Percentiles rank a stretch among this genome's conserved stretches.
Conservation (phyloP, 1,140 invertebrate genomes). For the Ceratosolen solmsi region DNA sequence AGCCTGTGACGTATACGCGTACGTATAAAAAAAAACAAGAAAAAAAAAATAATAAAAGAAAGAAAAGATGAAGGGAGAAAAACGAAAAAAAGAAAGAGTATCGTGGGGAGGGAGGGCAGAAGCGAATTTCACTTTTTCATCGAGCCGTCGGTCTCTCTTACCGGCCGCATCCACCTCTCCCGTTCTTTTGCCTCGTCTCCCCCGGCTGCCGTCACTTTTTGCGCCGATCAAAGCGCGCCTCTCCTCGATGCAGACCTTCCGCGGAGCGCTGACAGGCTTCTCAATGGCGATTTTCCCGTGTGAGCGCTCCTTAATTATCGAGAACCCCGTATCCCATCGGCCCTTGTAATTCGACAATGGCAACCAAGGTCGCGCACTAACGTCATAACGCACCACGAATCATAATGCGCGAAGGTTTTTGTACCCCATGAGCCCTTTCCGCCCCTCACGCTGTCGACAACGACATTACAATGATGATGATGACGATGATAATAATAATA, state of each 20-base stretch:
- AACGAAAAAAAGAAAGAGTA: conserved; percentile 17
- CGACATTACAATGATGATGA: not conserved
- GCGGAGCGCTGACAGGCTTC: not conserved
- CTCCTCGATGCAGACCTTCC: not conserved
- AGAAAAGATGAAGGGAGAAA: too few species aligned
- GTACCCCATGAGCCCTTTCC: not conserved
- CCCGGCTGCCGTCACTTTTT: not conserved
- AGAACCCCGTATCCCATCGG: not conserved
- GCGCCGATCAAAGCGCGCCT: not conserved
- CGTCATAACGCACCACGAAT: conserved; percentile 25
- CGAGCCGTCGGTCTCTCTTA: not conserved
- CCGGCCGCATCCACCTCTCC: not conserved
- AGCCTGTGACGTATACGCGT: not conserved
- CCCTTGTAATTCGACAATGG: conserved; percentile 22
- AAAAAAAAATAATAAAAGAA: too few species aligned
- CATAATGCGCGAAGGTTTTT: conserved; percentile 4
- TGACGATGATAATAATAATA: not conserved
- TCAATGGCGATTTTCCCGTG: conserved; percentile 9
- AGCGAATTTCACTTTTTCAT: conserved; percentile 5
- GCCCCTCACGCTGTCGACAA: too few species aligned
- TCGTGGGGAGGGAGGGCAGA: not conserved
- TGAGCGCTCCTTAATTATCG: not conserved
- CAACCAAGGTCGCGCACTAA: conserved; percentile 8
- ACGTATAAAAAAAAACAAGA: conserved; percentile 22
- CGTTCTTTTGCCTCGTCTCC: not conserved